Evolutionary conservation across 2,113 vertebrate species (phyloP), one percentile per base, ranked within the genome.

Genomic region (Saccopteryx leptura): DNA sequence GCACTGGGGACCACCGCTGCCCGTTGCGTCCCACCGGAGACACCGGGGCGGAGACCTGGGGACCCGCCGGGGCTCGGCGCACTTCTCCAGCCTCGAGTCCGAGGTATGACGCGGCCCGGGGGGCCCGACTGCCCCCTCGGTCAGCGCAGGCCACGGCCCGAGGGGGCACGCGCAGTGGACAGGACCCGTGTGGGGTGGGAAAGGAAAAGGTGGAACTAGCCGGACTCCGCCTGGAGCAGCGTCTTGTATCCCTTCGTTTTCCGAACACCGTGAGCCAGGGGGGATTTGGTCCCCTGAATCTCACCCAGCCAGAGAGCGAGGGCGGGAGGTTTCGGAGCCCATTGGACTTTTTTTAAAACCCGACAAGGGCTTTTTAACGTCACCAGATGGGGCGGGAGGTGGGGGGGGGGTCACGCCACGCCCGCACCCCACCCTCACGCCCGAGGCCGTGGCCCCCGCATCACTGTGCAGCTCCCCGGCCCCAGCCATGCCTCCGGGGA

Each of bases 41-140:
- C 97, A 98, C 98, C 97, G 97, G 94, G 95, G 98, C 97, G 98
- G 98, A 98, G 99, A 99, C 96, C 98, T 99, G 97, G 99, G 99
- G 97, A 99, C 99, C 48, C 99, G 99, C 85, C 97, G 99, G 96
- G 99, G 99, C 96, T 99, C 99, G 14, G 99, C 99, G 96, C 99
- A 99, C 98, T 99, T 99, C 98, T 99, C 99, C 98, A 99, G 99
- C 98, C 98, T 99, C 95, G 99, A 99, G 98, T 99, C 99, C 26
- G 99, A 99, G 98, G 99, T 99, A 99, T 99, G 99, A 99, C 96
- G 88, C 52, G 90, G 82, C 96, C 95, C 82, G 0, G 78, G 95
- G 76, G 84, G 21, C 33, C 69, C 80, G 52, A 3, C 54, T 80
- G 52, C 63, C 96, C 95, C 93, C 95, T 94, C 89, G 97, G 97